These are phyloP conservation scores for Danio albolineatus DNA, from an alignment of 2,797 vertebrate genomes.

Conservation along the genomic window DNA sequence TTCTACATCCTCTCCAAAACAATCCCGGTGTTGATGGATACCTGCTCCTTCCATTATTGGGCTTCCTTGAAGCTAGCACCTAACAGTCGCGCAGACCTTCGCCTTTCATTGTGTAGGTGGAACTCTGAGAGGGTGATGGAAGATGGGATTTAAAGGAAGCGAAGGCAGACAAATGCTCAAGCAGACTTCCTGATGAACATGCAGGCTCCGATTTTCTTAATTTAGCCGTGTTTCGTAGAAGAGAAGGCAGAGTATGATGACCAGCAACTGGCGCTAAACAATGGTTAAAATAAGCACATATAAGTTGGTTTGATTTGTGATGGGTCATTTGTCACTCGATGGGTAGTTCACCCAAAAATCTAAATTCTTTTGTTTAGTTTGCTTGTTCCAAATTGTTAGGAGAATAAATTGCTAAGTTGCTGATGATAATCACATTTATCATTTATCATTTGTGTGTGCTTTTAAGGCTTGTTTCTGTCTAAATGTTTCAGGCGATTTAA, in stretches of 20 bases:
- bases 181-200: slow-evolving; percentile 8
- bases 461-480: no score
- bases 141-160: slow-evolving; percentile 21
- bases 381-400: no score
- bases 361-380: no score
- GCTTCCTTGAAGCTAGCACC: slow-evolving; percentile 16
- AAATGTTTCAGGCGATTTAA: no score
- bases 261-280: neutral
- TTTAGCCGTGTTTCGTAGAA: neutral
- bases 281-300: neutral
- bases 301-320: neutral
- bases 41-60: slow-evolving; percentile 31
- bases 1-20: slow-evolving; percentile 42
- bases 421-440: no score
- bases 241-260: neutral
- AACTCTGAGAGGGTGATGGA: slow-evolving; percentile 18
- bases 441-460: no score
- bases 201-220: neutral
- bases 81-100: neutral
- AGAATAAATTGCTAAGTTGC: no score
- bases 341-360: no score
- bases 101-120: slow-evolving; percentile 5
- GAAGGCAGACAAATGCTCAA: neutral
- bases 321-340: neutral
- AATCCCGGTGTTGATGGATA: slow-evolving; percentile 42